These are phyloP conservation scores for Xanthia togata DNA, from an alignment of 2,888 invertebrate genomes.

Conservation along the genomic window DNA sequence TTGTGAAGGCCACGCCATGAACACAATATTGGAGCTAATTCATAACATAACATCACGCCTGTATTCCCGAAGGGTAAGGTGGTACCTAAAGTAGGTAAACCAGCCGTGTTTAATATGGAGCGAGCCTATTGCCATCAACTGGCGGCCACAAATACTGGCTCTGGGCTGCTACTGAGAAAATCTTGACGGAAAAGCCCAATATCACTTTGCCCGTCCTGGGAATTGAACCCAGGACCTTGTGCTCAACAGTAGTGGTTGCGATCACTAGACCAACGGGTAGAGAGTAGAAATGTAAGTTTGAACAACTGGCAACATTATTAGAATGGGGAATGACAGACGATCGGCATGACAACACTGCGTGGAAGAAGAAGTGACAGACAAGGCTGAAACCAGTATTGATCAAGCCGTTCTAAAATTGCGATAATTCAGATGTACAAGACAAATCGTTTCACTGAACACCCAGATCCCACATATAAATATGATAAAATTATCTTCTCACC, in stretches of 20 bases:
- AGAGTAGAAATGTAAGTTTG: background rate
- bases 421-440: background rate
- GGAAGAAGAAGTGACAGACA: too few relatives aligned
- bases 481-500: background rate
- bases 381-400: background rate
- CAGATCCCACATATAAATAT: background rate
- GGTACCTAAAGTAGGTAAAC: background rate
- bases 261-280: background rate
- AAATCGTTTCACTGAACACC: background rate
- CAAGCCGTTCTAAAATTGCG: background rate
- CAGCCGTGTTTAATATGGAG: background rate
- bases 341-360: background rate
- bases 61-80: background rate
- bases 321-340: background rate
- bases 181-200: background rate
- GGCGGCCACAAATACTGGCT: background rate
- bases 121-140: background rate
- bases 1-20: background rate
- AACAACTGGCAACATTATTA: conserved; percentile 3
- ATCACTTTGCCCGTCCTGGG: background rate
- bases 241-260: too few relatives aligned
- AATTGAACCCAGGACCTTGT: background rate
- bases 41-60: background rate
- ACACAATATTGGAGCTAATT: background rate
- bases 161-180: background rate